phyloP scores from a whole-genome alignment of 2,888 invertebrate genomes.

The Diarsia brunnea region DNA sequence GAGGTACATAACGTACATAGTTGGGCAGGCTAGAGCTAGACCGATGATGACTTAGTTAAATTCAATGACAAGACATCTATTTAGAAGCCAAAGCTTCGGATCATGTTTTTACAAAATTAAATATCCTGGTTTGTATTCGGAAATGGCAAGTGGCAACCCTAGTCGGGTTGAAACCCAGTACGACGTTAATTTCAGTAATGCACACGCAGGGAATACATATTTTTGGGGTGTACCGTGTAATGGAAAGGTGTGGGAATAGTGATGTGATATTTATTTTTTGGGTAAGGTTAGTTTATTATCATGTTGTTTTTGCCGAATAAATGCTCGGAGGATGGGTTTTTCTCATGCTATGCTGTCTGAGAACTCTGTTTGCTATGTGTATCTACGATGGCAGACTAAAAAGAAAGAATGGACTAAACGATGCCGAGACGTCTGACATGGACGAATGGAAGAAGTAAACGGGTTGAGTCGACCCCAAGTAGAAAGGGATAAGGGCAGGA shows the following conservation, averaged over 20 bases:
- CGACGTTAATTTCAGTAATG: conserved; percentile 51
- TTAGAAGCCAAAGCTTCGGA: too few species aligned
- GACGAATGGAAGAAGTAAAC: too few species aligned
- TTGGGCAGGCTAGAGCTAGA: neutral
- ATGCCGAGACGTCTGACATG: too few species aligned
- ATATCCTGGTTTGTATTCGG: neutral
- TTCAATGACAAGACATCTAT: neutral
- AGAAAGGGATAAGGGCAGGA: too few species aligned
- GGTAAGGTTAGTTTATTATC: neutral
- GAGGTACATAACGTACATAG: too few species aligned
- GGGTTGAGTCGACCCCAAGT: too few species aligned
- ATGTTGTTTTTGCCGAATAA: conserved; percentile 1
- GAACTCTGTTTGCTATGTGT: too few species aligned
- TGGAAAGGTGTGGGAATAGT: conserved; percentile 31
- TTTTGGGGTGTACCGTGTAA: conserved; percentile 36
- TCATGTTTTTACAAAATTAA: neutral
- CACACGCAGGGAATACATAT: conserved; percentile 47
- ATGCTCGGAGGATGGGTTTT: neutral
- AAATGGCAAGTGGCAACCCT: conserved; percentile 2
- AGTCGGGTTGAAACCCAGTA: conserved; percentile 46
- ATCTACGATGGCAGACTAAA: too few species aligned
- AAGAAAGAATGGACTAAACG: too few species aligned
- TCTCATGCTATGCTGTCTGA: conserved; percentile 20
- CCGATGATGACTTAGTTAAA: neutral
- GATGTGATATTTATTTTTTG: conserved; percentile 7